These are phyloP conservation scores for Temnothorax ravouxi DNA, from an alignment of 2,888 invertebrate species.

Conservation along the genomic window DNA sequence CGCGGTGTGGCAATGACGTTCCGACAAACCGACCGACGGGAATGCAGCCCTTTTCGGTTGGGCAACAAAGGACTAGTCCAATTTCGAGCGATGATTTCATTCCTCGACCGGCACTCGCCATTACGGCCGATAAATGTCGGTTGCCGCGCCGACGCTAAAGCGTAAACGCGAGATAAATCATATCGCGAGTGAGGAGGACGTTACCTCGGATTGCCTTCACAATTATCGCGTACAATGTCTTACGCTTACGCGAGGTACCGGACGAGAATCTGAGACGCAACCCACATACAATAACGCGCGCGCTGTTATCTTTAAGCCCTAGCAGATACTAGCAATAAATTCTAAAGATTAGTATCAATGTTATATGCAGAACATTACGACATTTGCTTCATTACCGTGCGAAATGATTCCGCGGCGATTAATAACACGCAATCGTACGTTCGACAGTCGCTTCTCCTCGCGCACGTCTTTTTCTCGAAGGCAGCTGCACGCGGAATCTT, in stretches of 20 bases:
- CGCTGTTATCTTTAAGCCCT: slow-evolving; percentile 31
- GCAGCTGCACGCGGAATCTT: slow-evolving; percentile 41
- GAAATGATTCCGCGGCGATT: slow-evolving; percentile 7
- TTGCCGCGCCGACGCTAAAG: slow-evolving; percentile 30
- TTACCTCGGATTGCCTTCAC: slow-evolving; percentile 24
- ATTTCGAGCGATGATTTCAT: slow-evolving; percentile 60
- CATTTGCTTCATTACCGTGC: neutral
- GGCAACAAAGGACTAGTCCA: slow-evolving; percentile 59
- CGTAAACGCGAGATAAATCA: slow-evolving; percentile 37
- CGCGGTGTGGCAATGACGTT: slow-evolving; percentile 60
- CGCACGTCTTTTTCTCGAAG: slow-evolving; percentile 1
- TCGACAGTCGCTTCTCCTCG: slow-evolving; percentile 34
- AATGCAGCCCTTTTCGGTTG: slow-evolving; percentile 57
- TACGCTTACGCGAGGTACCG: neutral
- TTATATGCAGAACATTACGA: neutral
- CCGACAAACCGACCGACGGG: slow-evolving; percentile 48
- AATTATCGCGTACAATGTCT: slow-evolving; percentile 42
- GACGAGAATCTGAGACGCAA: slow-evolving; percentile 13
- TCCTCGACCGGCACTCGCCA: slow-evolving; percentile 31
- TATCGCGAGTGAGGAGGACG: slow-evolving; percentile 32
- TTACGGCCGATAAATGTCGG: slow-evolving; percentile 45
- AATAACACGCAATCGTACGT: slow-evolving; percentile 6
- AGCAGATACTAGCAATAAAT: slow-evolving; percentile 26
- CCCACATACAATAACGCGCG: neutral
- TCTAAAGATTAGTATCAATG: slow-evolving; percentile 8